These are phyloP conservation scores for Hippocampus comes DNA, from an alignment of 2,113 vertebrate species.

Conservation along the genomic window DNA sequence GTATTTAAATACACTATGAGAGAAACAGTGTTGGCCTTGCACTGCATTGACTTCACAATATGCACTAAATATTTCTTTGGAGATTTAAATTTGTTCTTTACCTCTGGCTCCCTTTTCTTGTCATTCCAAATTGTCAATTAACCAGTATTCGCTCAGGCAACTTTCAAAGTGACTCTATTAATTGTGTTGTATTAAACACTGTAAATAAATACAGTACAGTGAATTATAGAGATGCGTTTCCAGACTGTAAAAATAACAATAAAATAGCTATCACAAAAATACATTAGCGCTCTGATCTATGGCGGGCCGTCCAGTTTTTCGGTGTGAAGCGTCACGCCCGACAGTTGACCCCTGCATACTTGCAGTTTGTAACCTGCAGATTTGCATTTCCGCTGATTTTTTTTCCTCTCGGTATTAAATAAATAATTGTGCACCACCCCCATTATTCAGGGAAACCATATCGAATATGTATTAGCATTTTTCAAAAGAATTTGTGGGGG, in stretches of 20 bases:
- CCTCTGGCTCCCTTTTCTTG: background rate
- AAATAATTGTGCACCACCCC: too few relatives aligned
- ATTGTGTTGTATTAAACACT: background rate
- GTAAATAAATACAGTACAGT: background rate
- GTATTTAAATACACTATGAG: constrained; percentile 48
- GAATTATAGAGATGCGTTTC: background rate
- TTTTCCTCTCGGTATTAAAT: too few relatives aligned
- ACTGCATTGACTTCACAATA: constrained; percentile 3
- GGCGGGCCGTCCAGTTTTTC: too few relatives aligned
- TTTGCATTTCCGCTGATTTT: too few relatives aligned
- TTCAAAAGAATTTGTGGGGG: too few relatives aligned
- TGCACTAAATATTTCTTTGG: background rate
- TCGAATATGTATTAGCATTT: too few relatives aligned
- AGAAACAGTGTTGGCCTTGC: constrained; percentile 6
- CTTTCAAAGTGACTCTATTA: background rate
- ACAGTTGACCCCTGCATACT: too few relatives aligned
- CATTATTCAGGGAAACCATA: too few relatives aligned
- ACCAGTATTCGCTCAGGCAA: background rate
- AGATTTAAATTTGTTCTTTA: background rate
- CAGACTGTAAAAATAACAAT: background rate
- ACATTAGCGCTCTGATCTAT: too few relatives aligned
- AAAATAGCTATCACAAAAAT: too few relatives aligned
- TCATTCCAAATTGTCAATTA: background rate
- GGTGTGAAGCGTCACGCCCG: too few relatives aligned
- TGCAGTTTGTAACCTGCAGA: too few relatives aligned